These are phyloP conservation scores for Amblyraja radiata DNA, from an alignment of 2,797 vertebrate genomes.

Conservation along the genomic window DNA sequence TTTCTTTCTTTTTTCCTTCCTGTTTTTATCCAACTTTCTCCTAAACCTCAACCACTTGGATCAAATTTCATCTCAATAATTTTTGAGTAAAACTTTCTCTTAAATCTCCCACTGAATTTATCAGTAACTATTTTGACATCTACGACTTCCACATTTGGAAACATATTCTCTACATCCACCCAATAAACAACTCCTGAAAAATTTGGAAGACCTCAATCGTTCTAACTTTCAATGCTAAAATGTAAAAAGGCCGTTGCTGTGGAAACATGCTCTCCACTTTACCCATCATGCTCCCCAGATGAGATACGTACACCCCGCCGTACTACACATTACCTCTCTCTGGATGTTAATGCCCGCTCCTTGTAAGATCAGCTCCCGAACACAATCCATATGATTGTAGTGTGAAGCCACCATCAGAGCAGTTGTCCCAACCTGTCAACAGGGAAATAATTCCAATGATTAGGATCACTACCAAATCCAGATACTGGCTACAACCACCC, in stretches of 20 bases:
- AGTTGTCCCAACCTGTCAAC: slow-evolving; percentile 76
- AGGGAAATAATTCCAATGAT: slow-evolving; percentile 48
- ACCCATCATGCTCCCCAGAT: not conserved
- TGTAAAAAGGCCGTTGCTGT: not conserved
- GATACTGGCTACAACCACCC: not conserved
- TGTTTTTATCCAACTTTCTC: not conserved
- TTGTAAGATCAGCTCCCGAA: slow-evolving; percentile 82
- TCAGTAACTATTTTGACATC: not conserved
- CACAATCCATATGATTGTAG: slow-evolving; percentile 77
- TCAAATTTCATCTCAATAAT: not conserved
- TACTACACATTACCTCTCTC: slow-evolving; percentile 73
- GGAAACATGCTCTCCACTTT: not conserved
- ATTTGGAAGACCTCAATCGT: not conserved
- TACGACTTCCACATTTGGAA: no score
- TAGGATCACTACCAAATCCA: not conserved
- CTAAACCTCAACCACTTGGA: not conserved
- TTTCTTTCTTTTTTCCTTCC: no score
- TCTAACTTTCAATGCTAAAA: not conserved
- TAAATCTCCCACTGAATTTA: not conserved
- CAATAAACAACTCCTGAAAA: not conserved
- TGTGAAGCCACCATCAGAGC: slow-evolving; percentile 93
- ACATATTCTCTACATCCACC: not conserved
- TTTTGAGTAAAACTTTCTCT: not conserved
- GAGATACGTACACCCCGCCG: not conserved
- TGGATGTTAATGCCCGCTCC: slow-evolving; percentile 94